phyloP scores from a whole-genome alignment of 2,888 invertebrate genomes.

The Drosophila borborema region DNA sequence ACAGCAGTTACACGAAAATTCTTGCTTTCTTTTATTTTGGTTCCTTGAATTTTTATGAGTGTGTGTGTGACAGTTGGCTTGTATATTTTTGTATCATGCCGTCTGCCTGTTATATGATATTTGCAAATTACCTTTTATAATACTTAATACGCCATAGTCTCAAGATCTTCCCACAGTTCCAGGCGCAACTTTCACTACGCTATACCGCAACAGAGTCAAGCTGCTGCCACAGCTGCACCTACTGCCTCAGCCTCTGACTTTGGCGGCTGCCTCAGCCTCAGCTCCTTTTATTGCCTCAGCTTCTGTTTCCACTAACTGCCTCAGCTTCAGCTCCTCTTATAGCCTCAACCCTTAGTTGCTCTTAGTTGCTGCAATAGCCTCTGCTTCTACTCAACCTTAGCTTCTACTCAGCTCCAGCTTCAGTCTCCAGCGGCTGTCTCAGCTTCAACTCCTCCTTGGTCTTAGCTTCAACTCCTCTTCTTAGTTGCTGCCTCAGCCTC shows the following conservation, averaged over 20 bases:
- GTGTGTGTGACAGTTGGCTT: conserved; percentile 28
- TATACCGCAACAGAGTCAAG: background rate
- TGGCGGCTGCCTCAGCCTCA: too few relatives aligned
- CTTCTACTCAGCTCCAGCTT: background rate
- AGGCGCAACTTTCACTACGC: background rate
- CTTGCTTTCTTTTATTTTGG: conserved; percentile 57
- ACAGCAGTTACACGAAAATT: conserved; percentile 23
- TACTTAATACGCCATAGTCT: conserved; percentile 64
- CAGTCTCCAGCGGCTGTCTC: background rate
- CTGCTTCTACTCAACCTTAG: too few relatives aligned
- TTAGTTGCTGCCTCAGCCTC: background rate
- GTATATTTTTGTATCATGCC: conserved; percentile 51
- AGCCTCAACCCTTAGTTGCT: background rate
- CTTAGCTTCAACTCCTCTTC: background rate
- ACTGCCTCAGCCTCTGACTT: background rate
- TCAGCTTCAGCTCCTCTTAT: background rate
- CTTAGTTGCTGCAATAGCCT: background rate
- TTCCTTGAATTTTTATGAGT: conserved; percentile 18
- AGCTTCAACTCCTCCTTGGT: too few relatives aligned
- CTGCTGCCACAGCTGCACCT: background rate
- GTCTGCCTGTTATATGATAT: conserved; percentile 72
- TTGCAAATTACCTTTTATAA: conserved; percentile 77
- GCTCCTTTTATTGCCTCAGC: too few relatives aligned
- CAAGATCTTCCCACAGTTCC: background rate
- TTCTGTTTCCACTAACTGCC: too few relatives aligned